These are phyloP conservation scores for Festucalex cinctus DNA, from an alignment of 2,113 vertebrate genomes.

Conservation along the genomic window DNA sequence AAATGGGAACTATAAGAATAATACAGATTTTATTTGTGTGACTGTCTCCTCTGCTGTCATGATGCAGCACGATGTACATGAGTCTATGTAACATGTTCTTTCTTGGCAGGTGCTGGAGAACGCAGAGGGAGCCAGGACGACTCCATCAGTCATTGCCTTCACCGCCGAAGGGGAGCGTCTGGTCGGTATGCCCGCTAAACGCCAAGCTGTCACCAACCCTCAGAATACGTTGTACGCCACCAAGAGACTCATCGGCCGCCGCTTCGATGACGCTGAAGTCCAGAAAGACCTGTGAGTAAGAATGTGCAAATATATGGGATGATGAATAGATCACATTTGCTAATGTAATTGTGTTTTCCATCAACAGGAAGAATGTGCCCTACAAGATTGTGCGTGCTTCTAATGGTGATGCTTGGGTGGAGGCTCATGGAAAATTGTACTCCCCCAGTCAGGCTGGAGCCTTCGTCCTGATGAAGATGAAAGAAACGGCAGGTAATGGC, in stretches of 20 bases:
- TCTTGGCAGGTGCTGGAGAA: conserved; percentile 88
- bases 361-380: conserved; percentile 89
- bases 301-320: not conserved
- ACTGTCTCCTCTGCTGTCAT: too few relatives aligned
- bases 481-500: conserved; percentile 90
- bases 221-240: conserved; percentile 96
- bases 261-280: conserved; percentile 90
- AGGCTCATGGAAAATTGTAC: conserved; percentile 94
- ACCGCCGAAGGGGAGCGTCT: conserved; percentile 87
- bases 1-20: not conserved
- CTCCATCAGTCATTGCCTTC: conserved; percentile 93
- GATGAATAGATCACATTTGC: not conserved
- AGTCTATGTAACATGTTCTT: not conserved
- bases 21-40: too few relatives aligned
- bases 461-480: conserved; percentile 98
- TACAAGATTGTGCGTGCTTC: conserved; percentile 96
- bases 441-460: conserved; percentile 96
- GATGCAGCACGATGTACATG: not conserved
- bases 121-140: conserved; percentile 91
- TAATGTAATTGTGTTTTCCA: not conserved
- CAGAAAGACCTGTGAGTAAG: conserved; percentile 93
- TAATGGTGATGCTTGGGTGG: conserved; percentile 96
- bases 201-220: conserved; percentile 94
- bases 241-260: conserved; percentile 93
- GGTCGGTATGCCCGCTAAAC: conserved; percentile 96